Percentiles rank a stretch among this genome's conserved stretches.
phyloP scores from a whole-genome alignment of 1,140 invertebrate genomes.

The Drosophila ananassae region DNA sequence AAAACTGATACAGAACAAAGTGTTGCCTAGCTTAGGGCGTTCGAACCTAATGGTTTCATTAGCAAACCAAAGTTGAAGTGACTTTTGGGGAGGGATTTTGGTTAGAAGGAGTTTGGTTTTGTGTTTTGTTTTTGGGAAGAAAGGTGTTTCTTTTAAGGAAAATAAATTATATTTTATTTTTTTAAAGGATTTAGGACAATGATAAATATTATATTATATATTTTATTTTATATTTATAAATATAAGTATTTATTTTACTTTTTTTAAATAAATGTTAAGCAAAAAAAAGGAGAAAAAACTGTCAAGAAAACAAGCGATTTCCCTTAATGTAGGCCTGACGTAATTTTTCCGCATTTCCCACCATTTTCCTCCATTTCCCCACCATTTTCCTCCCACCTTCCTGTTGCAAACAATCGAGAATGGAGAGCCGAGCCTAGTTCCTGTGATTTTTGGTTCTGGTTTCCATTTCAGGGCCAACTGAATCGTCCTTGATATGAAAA shows the following conservation, averaged over 20 bases:
- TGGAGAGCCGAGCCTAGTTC: slow-evolving; percentile 65
- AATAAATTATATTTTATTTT: too few relatives aligned
- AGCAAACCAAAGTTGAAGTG: slow-evolving; percentile 27
- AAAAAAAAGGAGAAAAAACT: too few relatives aligned
- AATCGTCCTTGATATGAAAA: slow-evolving; percentile 69
- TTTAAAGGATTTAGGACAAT: too few relatives aligned
- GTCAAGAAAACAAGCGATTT: slow-evolving; percentile 11
- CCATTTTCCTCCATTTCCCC: slow-evolving; percentile 8
- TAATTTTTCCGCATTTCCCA: slow-evolving; percentile 45
- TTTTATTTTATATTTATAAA: too few relatives aligned
- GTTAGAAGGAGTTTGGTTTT: neutral
- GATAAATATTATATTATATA: too few relatives aligned
- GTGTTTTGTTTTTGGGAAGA: neutral
- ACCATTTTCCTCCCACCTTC: slow-evolving; percentile 10
- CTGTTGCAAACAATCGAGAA: slow-evolving; percentile 70
- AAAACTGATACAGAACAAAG: slow-evolving; percentile 19
- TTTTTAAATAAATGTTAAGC: too few relatives aligned
- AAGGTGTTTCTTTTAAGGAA: too few relatives aligned
- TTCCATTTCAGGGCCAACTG: slow-evolving; percentile 37
- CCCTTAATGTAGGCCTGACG: slow-evolving; percentile 66
- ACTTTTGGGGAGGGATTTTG: neutral
- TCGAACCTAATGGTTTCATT: slow-evolving; percentile 46
- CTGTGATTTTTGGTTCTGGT: slow-evolving; percentile 26
- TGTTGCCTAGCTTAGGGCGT: slow-evolving; percentile 39
- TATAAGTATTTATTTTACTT: too few relatives aligned